Evolutionary conservation across 2,888 invertebrate species (phyloP).

Genomic region (Lasiommata megera): DNA sequence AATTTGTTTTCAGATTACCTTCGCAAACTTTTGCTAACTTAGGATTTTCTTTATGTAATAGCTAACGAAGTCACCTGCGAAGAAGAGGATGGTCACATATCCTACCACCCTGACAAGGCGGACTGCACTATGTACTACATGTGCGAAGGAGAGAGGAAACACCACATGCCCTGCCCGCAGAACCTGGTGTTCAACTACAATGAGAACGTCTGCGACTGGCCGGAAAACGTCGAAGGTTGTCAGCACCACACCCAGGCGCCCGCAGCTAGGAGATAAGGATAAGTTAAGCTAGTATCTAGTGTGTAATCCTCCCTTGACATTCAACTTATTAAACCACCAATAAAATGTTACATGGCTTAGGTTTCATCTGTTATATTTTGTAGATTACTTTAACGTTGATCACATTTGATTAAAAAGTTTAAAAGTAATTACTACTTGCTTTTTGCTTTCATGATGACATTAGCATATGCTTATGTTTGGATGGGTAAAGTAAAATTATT

Average conservation of each 20-base stretch:
- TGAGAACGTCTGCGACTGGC: slow-evolving; percentile 98
- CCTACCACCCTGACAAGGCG: slow-evolving; percentile 93
- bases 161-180: slow-evolving; percentile 97
- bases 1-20: no score
- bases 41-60: slow-evolving; percentile 60
- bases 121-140: slow-evolving; percentile 97
- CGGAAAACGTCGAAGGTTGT: slow-evolving; percentile 95
- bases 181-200: slow-evolving; percentile 96
- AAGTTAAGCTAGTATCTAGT: slow-evolving; percentile 4
- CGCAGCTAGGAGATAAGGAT: slow-evolving; percentile 62
- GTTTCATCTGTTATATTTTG: slow-evolving; percentile 13
- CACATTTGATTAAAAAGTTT: no score
- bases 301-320: slow-evolving; percentile 8
- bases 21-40: background rate
- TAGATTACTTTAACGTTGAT: background rate
- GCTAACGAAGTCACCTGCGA: slow-evolving; percentile 94
- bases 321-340: slow-evolving; percentile 1
- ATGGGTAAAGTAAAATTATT: background rate
- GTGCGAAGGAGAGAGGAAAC: slow-evolving; percentile 97
- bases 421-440: background rate
- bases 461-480: background rate
- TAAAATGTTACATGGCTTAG: background rate
- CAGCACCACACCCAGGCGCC: slow-evolving; percentile 76
- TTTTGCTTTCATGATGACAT: background rate
- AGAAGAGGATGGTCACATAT: slow-evolving; percentile 97